phyloP scores from a whole-genome alignment of 2,797 vertebrate genomes.

The Xenopus petersii region DNA sequence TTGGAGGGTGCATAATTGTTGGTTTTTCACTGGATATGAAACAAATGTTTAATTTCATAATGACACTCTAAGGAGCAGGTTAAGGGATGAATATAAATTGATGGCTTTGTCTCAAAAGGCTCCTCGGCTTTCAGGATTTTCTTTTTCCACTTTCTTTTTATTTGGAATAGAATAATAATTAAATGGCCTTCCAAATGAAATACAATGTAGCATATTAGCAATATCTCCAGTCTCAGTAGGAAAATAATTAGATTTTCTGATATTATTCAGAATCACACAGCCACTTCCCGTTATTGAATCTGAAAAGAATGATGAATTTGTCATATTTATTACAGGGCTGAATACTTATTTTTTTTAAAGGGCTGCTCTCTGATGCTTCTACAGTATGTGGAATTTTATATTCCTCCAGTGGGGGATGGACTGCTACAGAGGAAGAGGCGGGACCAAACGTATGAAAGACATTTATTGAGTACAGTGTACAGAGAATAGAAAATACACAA shows the following conservation, averaged over 20 bases:
- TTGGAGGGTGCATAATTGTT: too few relatives aligned
- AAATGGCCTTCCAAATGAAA: constrained; percentile 55
- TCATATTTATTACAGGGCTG: constrained; percentile 50
- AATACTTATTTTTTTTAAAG: constrained; percentile 53
- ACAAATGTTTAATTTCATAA: constrained; percentile 56
- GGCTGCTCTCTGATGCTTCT: constrained; percentile 42
- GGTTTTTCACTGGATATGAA: constrained; percentile 19
- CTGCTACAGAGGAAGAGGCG: neutral
- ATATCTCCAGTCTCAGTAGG: constrained; percentile 52
- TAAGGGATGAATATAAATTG: constrained; percentile 49
- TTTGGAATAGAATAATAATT: constrained; percentile 54
- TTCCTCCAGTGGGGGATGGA: neutral
- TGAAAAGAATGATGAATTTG: constrained; percentile 45
- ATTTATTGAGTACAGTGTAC: neutral
- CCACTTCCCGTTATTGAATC: constrained; percentile 51
- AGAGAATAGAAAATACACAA: neutral
- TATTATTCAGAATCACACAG: constrained; percentile 52
- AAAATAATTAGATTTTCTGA: constrained; percentile 58
- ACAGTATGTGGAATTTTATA: constrained; percentile 11
- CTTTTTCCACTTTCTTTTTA: constrained; percentile 14
- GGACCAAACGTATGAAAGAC: neutral
- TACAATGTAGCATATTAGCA: constrained; percentile 52
- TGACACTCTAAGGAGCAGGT: constrained; percentile 51
- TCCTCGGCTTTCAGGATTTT: neutral
- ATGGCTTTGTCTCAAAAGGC: constrained; percentile 21